phyloP scores from a whole-genome alignment of 37 sponge, comb jelly and placozoan species.

The Tethya wilhelma region DNA sequence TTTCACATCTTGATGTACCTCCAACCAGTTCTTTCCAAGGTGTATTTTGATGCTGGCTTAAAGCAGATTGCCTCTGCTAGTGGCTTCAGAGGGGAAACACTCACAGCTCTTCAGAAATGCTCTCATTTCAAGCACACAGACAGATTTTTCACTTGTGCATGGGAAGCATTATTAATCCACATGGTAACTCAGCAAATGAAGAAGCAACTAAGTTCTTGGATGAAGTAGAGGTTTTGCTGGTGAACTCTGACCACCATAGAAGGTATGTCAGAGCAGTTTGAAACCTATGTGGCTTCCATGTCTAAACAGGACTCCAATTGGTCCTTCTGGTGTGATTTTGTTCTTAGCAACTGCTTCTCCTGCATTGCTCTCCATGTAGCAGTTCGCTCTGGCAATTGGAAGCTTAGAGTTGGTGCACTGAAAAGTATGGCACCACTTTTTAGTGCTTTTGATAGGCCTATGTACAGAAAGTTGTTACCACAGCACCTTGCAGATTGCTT shows the following conservation, averaged over 20 bases:
- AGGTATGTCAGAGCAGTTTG: not conserved
- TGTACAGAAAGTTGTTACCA: not conserved
- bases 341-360: not conserved
- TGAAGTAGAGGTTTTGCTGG: too few species aligned
- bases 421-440: slow-evolving; percentile 11
- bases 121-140: not conserved
- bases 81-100: not conserved
- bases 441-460: slow-evolving; percentile 1
- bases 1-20: not conserved
- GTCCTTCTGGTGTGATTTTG: not conserved
- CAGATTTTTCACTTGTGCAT: not conserved
- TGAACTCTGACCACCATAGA: not conserved
- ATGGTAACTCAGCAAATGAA: too few species aligned
- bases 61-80: not conserved
- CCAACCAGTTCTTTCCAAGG: not conserved
- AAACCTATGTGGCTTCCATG: not conserved
- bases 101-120: not conserved
- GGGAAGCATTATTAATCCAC: not conserved
- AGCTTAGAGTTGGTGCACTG: not conserved
- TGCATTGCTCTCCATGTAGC: not conserved
- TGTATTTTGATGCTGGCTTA: not conserved
- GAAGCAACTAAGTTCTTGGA: too few species aligned
- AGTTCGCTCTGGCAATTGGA: slow-evolving; percentile 1
- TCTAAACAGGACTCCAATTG: not conserved
- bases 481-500: not conserved